Percentiles rank a stretch among this genome's conserved stretches.
Evolutionary conservation across 2,797 vertebrate species (phyloP).

Genomic region (Sphenodon punctatus): DNA sequence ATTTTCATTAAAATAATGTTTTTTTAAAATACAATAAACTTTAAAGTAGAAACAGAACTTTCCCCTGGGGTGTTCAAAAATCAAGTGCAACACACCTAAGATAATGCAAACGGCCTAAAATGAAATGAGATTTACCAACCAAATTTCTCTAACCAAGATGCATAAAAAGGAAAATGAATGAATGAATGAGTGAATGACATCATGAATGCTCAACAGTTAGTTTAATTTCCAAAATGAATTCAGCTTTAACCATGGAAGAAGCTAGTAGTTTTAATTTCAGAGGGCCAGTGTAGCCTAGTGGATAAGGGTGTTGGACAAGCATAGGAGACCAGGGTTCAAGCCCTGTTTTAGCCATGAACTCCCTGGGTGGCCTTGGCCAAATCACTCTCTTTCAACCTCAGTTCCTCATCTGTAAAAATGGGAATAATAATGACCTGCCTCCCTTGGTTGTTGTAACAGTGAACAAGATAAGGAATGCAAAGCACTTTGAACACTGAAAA

Average conservation of each 20-base stretch:
- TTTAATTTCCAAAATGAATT: slow-evolving; percentile 3
- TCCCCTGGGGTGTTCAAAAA: slow-evolving; percentile 6
- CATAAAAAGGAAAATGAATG: background rate
- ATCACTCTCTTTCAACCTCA: too few relatives aligned
- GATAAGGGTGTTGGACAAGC: too few relatives aligned
- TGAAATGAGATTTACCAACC: background rate
- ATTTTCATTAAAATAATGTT: background rate
- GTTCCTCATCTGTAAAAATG: too few relatives aligned
- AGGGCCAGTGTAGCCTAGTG: too few relatives aligned
- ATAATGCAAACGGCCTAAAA: slow-evolving; percentile 9
- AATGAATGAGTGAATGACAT: slow-evolving; percentile 16
- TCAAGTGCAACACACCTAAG: background rate
- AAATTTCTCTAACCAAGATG: background rate
- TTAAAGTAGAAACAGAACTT: background rate
- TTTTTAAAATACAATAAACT: background rate
- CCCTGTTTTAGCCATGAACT: too few relatives aligned
- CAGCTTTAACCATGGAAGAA: slow-evolving; percentile 41
- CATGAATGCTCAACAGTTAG: slow-evolving; percentile 19
- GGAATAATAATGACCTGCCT: too few relatives aligned
- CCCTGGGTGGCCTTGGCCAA: too few relatives aligned
- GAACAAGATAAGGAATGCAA: too few relatives aligned
- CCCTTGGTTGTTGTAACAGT: too few relatives aligned
- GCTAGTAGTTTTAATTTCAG: too few relatives aligned
- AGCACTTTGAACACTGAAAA: too few relatives aligned
- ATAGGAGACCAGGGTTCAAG: too few relatives aligned